Base-by-base conservation (phyloP, 2,113 vertebrate species). In the Oreochromis spilurus region DNA sequence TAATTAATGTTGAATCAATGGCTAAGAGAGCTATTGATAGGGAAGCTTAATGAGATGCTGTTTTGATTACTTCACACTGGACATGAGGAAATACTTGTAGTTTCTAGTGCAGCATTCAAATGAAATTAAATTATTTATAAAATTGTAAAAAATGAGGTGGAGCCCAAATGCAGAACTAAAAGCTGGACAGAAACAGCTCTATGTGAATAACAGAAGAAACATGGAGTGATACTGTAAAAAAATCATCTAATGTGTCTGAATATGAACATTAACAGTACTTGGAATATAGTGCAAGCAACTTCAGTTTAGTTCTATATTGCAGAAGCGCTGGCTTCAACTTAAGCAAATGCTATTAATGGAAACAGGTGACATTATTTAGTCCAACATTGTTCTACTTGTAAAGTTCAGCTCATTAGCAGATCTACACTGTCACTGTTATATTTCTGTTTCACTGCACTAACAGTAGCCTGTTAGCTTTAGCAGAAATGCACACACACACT, bases 1-100 rank as follows among this genome's bases (percentile, higher is more conserved):
- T 82, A 82, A 84, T 94, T 87, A 87, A 85, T 90, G 83, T 62
- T 7, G 21, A 87, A 81, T 91, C 36, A 38, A 24, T 50, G 50
- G 52, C 45, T 82, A 75, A 84, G 72, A 26, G 50, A 79, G 67
- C 36, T 29, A 36, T 65, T 87, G 82, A 87, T 84, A 82, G 78
- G 65, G 60, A 38, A 58, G 70, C 21, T 83, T 45, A 91, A 54
- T 55, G 79, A 78, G 43, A 91, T 84, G 81, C 85, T 48, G 36
- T 87, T 85, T 55, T 36, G 38, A 70, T 83, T 38, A 24, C 45
- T 65, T 80, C 43, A 58, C 81, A 75, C 40, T 31, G 43, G 65
- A 81, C 21, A 29, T 6, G 7, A 82, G 55, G 24, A 62, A 24
- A 85, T 60, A 29, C 17, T 77, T 31, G 16, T 12, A 52, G 43